Percentiles rank a stretch among this genome's conserved stretches.
Conservation (phyloP, 2,113 vertebrate species). For the Sakesphorus luctuosus region DNA sequence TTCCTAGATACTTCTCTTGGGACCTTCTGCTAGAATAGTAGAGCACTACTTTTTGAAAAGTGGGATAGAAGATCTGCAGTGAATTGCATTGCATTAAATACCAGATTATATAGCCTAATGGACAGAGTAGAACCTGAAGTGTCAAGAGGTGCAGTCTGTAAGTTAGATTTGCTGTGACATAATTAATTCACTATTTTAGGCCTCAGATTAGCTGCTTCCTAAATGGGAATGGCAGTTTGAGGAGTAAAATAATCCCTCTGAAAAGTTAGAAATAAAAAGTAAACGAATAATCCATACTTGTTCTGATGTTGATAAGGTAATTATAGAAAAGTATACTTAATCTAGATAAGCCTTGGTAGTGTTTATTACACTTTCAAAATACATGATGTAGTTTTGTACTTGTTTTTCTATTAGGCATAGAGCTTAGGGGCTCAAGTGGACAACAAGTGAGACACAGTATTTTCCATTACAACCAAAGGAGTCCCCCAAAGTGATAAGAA, state of each 20-base stretch:
- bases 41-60: not conserved
- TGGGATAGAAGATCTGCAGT: not conserved
- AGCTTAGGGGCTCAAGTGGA: not conserved
- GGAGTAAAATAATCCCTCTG: not conserved
- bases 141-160: not conserved
- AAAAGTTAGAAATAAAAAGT: not conserved
- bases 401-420: not conserved
- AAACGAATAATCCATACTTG: not conserved
- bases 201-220: not conserved
- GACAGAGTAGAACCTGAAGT: not conserved
- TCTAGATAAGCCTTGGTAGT: not conserved
- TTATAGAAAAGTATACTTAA: not conserved
- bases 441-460: not conserved
- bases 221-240: not conserved
- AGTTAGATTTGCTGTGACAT: not conserved
- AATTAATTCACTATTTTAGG: not conserved
- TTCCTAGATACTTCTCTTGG: not conserved
- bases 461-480: not conserved
- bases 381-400: not conserved
- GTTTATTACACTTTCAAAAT: not conserved
- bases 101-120: not conserved
- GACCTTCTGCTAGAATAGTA: not conserved
- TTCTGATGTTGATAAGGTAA: not conserved
- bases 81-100: accelerated
- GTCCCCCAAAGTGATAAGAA: not conserved